Evolutionary conservation across 1,140 invertebrate species (phyloP).

Genomic region (Listronotus bonariensis): DNA sequence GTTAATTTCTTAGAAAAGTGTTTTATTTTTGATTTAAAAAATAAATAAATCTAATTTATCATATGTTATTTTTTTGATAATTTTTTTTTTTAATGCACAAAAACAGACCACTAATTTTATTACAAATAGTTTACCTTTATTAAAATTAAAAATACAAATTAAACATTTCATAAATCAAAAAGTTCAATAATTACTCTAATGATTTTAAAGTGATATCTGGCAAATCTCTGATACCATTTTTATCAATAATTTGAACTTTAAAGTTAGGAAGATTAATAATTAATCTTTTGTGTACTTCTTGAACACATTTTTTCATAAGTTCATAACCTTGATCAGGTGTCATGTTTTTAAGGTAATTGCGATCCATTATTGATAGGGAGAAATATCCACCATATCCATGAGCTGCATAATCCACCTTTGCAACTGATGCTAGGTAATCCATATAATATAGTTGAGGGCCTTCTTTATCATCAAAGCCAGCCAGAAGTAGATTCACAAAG

Average conservation of each 20-base stretch:
- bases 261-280: conserved; percentile 93
- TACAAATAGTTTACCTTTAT: no score
- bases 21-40: no score
- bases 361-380: conserved; percentile 90
- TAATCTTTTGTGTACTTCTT: conserved; percentile 88
- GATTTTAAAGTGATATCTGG: conserved; percentile 50
- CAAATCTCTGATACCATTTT: conserved; percentile 80
- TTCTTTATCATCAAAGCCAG: conserved; percentile 82
- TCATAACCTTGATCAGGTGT: conserved; percentile 82
- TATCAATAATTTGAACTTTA: conserved; percentile 84
- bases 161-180: no score
- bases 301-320: conserved; percentile 85
- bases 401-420: conserved; percentile 86
- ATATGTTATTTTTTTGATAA: no score
- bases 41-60: no score
- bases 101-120: no score
- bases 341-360: conserved; percentile 83
- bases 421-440: conserved; percentile 90
- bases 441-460: conserved; percentile 86
- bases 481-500: conserved; percentile 86
- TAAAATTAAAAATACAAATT: no score
- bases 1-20: no score
- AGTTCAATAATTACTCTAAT: conserved; percentile 8
- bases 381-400: conserved; percentile 97
- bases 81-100: no score